Percentiles rank a stretch among this genome's conserved stretches.
Evolutionary conservation across 1,140 invertebrate species (phyloP).

Genomic region (Drosophila truncata): DNA sequence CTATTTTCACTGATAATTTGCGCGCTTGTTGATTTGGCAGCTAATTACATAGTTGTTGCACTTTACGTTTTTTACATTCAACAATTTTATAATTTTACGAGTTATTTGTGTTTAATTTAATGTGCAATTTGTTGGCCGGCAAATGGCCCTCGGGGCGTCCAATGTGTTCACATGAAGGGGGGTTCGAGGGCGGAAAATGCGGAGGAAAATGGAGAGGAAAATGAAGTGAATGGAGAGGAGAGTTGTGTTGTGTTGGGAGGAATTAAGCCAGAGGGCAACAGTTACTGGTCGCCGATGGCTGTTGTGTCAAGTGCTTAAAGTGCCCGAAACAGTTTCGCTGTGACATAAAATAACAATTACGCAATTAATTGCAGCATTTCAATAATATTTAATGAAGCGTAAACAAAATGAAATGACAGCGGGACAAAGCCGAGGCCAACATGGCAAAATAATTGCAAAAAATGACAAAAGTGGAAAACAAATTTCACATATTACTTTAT

Average conservation of each 20-base stretch:
- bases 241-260: conserved; percentile 5
- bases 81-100: conserved; percentile 65
- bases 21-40: conserved; percentile 73
- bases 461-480: conserved; percentile 63
- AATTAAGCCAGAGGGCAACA: conserved; percentile 49
- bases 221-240: conserved; percentile 9
- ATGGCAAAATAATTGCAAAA: conserved; percentile 75
- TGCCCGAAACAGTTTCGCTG: conserved; percentile 45
- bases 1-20: conserved; percentile 65
- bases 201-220: conserved; percentile 16
- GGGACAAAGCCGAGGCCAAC: conserved; percentile 47
- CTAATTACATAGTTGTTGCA: conserved; percentile 79
- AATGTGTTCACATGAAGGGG: conserved; percentile 16
- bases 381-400: conserved; percentile 84
- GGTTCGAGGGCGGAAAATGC: conserved; percentile 5
- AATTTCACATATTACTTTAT: conserved; percentile 46
- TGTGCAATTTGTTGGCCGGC: conserved; percentile 73
- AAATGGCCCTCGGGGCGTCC: conserved; percentile 43
- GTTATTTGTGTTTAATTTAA: conserved; percentile 82
- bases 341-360: conserved; percentile 83
- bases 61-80: conserved; percentile 59
- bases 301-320: conserved; percentile 75
- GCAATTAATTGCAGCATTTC: conserved; percentile 82
- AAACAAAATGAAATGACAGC: conserved; percentile 77
- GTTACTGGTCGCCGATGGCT: conserved; percentile 41